Base-by-base conservation (phyloP, 2,797 vertebrate species). In the Eospalax fontanierii region DNA sequence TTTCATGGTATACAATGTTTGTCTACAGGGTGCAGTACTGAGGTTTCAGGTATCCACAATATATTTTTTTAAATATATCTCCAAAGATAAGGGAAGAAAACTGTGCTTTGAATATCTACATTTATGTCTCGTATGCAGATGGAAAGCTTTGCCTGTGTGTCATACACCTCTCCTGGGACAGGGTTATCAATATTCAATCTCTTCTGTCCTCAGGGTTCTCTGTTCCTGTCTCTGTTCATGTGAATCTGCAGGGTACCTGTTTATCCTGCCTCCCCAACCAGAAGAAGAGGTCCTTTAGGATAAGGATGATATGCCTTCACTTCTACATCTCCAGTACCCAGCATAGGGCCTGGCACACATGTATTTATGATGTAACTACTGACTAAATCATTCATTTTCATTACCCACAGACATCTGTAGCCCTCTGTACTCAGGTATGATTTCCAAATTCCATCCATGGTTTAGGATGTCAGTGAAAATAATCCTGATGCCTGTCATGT, bases 401-500 rank as follows among this genome's bases (percentile, higher is more conserved):
- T 86, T 68, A 76, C 46, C 70, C 59, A 70, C 12, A 71, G 65
- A 33, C 33, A 63, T 24, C 46, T 33, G 40, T 26, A 78, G 68
- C 30, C 24, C 50, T 54, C 26, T 50, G 19, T 57, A 63, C 68
- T 86, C 54, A 87, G n/a, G 43, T 65, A 76, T 75, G 87, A 93
- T 54, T 40, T 87, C 50, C 78, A 84, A 78, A 88, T 92, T 84
- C 74, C 71, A 87, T 95, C 76, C 38, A 84, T 21, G 84, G 43
- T 82, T 78, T 84, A 57, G 87, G 65, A 76, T 92, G 35, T 70
- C 59, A 35, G 65, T 87, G 24, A 71, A 26, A 92, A 28, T 74
- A 40, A 90, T 59, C 54, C 83, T 83, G 35, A 75, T 28, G 46
- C 61, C 22, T 78, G 0, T 24, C 54, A 59, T 68, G 54, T 87